Percentiles rank a stretch among this genome's conserved stretches.
Conservation (phyloP, 2,888 invertebrate species). For the Listrodromus nycthemerus region DNA sequence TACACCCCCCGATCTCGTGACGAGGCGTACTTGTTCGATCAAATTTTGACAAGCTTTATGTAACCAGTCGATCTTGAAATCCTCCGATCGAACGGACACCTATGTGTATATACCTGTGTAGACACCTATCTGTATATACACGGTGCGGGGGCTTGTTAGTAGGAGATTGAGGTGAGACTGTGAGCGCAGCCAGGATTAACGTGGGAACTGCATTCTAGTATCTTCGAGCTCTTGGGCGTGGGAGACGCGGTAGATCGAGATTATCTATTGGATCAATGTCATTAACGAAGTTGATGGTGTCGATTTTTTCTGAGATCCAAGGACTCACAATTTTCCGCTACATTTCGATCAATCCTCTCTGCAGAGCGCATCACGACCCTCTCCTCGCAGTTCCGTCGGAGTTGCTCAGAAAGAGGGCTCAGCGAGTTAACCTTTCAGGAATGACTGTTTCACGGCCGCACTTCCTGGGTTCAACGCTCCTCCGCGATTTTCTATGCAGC, state of each 20-base stretch:
- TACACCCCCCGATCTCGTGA: conserved; percentile 32
- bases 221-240: conserved; percentile 9
- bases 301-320: not conserved
- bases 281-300: conserved; percentile 2
- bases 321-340: conserved; percentile 2
- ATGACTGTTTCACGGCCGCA: conserved; percentile 82
- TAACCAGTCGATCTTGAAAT: conserved; percentile 70
- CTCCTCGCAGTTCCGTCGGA: conserved; percentile 32
- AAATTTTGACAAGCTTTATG: conserved; percentile 80
- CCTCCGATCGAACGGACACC: conserved; percentile 38
- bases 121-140: too few species aligned
- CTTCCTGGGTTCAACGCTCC: conserved; percentile 83
- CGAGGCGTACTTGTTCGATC: conserved; percentile 78
- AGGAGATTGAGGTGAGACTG: conserved; percentile 25
- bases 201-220: conserved; percentile 42
- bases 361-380: conserved; percentile 15
- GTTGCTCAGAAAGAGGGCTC: conserved; percentile 61
- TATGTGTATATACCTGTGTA: too few species aligned
- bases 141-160: conserved; percentile 18
- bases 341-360: conserved; percentile 6
- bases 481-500: conserved; percentile 79
- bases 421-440: conserved; percentile 80
- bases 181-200: conserved; percentile 8
- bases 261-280: conserved; percentile 19
- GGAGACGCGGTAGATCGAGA: conserved; percentile 1